Conservation (phyloP, 2,113 vertebrate genomes). For the Genyomyrus donnyi region DNA sequence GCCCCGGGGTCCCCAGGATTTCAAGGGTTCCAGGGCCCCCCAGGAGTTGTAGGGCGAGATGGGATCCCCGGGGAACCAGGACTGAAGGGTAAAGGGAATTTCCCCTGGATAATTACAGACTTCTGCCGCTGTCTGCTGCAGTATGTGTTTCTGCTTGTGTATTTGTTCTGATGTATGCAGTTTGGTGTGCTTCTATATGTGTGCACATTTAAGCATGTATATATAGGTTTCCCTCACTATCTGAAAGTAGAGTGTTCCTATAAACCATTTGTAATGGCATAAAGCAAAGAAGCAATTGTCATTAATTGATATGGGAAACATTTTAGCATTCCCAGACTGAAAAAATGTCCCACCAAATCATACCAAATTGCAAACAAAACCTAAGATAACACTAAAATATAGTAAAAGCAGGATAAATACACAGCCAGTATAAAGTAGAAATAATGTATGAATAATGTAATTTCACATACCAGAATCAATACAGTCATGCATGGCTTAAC, state of each 20-base stretch:
- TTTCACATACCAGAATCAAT: neutral
- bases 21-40: slow-evolving; percentile 66
- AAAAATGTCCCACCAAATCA: neutral
- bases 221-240: neutral
- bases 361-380: neutral
- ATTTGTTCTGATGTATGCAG: neutral
- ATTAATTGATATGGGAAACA: too few species aligned
- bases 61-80: slow-evolving; percentile 69
- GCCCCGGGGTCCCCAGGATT: slow-evolving; percentile 62
- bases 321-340: too few species aligned
- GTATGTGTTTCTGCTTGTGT: neutral
- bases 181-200: neutral
- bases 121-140: neutral
- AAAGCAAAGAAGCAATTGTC: too few species aligned
- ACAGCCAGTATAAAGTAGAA: neutral
- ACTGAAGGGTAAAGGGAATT: slow-evolving; percentile 64
- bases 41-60: slow-evolving; percentile 58
- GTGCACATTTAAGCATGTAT: neutral
- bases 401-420: neutral
- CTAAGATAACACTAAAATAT: neutral
- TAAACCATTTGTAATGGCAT: too few species aligned
- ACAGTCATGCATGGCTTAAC: neutral
- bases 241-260: too few species aligned
- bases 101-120: neutral
- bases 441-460: neutral